Percentiles rank a stretch among this genome's conserved stretches.
phyloP scores from a whole-genome alignment of 2,888 invertebrate species.

The Eupithecia subumbrata region DNA sequence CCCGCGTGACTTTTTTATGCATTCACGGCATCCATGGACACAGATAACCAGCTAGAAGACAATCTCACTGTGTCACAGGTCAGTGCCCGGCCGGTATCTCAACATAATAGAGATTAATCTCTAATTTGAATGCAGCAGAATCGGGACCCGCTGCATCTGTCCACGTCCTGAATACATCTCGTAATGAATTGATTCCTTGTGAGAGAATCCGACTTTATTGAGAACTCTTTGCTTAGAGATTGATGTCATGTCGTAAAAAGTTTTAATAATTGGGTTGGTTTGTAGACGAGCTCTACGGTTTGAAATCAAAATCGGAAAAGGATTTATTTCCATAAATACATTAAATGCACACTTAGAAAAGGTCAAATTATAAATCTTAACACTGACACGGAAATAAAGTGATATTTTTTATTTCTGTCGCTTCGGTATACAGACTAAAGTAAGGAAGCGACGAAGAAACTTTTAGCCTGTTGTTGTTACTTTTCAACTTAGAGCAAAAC shows the following conservation, averaged over 20 bases:
- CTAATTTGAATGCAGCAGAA: slow-evolving; percentile 57
- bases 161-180: slow-evolving; percentile 18
- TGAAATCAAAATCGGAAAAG: no score
- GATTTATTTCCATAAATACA: no score
- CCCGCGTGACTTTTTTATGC: no score
- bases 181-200: slow-evolving; percentile 39
- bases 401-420: no score
- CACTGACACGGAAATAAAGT: no score
- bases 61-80: slow-evolving; percentile 43
- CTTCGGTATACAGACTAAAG: no score
- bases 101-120: slow-evolving; percentile 64
- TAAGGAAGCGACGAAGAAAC: no score
- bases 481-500: no score
- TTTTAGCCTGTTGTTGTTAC: no score
- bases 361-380: no score
- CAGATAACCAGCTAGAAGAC: slow-evolving; percentile 5
- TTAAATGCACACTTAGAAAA: no score
- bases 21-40: background rate
- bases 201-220: slow-evolving; percentile 16
- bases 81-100: slow-evolving; percentile 50
- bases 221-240: slow-evolving; percentile 10
- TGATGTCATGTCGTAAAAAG: slow-evolving; percentile 14
- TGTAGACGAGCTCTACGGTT: background rate
- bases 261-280: slow-evolving; percentile 1
- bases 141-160: slow-evolving; percentile 35